phyloP scores from a whole-genome alignment of 2,113 vertebrate species.

The Halichoeres trimaculatus region DNA sequence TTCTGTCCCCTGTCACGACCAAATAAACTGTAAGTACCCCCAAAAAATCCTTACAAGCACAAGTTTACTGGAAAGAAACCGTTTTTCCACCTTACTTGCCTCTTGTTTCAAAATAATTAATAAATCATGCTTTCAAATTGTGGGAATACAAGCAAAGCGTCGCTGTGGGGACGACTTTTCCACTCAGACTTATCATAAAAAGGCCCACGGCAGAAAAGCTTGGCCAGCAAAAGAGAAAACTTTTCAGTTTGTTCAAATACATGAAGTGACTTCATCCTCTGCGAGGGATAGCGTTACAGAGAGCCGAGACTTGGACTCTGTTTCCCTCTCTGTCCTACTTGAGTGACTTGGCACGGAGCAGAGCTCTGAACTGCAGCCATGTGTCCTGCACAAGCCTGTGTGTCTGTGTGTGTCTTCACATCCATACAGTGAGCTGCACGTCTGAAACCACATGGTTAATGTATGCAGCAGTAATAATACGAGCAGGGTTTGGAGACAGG shows the following conservation, averaged over 20 bases:
- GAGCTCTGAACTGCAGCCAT: conserved; percentile 50
- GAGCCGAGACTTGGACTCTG: conserved; percentile 41
- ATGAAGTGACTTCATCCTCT: conserved; percentile 61
- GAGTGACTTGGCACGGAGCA: conserved; percentile 52
- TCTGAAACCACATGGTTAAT: conserved; percentile 54
- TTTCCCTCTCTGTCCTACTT: conserved; percentile 47
- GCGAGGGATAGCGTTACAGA: conserved; percentile 52
- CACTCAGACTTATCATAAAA: conserved; percentile 16
- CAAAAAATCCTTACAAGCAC: background rate
- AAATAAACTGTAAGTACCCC: background rate
- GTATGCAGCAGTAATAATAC: conserved; percentile 39
- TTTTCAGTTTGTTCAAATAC: conserved; percentile 38
- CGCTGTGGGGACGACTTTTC: conserved; percentile 14
- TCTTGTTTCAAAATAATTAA: background rate
- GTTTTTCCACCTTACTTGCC: background rate
- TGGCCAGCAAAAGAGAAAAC: background rate
- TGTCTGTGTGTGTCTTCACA: conserved; percentile 37
- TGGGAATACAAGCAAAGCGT: conserved; percentile 10
- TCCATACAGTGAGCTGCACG: conserved; percentile 28
- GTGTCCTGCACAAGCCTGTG: conserved; percentile 60
- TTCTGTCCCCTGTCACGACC: background rate
- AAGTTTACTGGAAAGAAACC: background rate
- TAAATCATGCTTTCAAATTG: conserved; percentile 4
- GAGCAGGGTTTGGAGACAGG: conserved; percentile 36
- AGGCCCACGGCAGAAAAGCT: conserved; percentile 4